These are phyloP conservation scores for Parambassis ranga DNA, from an alignment of 2,797 vertebrate genomes.

Conservation along the genomic window DNA sequence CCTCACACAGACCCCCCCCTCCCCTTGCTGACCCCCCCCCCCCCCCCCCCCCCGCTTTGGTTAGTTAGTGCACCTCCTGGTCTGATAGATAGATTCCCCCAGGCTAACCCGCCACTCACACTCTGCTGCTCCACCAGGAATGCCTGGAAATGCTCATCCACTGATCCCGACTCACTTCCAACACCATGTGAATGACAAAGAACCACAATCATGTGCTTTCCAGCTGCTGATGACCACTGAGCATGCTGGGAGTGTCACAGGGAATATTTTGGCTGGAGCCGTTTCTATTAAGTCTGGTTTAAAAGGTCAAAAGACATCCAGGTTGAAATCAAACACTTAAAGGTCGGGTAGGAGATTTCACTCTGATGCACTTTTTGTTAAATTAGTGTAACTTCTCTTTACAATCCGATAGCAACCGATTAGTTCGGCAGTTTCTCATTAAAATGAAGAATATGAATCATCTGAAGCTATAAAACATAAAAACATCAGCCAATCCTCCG, in stretches of 20 bases:
- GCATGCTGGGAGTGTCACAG: constrained; percentile 13
- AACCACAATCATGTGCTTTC: constrained; percentile 19
- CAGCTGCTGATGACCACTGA: constrained; percentile 18
- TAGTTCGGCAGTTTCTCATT: too few species aligned
- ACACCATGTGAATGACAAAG: constrained; percentile 6
- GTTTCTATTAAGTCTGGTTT: neutral
- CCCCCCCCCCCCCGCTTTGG: constrained; percentile 25
- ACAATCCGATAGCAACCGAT: too few species aligned
- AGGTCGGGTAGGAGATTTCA: too few species aligned
- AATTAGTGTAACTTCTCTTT: too few species aligned
- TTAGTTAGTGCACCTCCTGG: constrained; percentile 51
- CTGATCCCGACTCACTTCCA: constrained; percentile 41
- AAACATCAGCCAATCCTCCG: too few species aligned
- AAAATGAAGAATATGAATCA: too few species aligned
- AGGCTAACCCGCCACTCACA: constrained; percentile 52
- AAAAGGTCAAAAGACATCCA: neutral
- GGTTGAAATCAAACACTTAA: too few species aligned
- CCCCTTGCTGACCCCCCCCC: constrained; percentile 22
- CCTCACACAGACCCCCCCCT: constrained; percentile 35
- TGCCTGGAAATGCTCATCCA: constrained; percentile 66
- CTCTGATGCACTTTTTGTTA: too few species aligned
- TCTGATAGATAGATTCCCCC: constrained; percentile 51
- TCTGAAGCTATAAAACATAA: too few species aligned
- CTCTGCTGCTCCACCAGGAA: constrained; percentile 56
- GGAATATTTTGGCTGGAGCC: neutral